Evolutionary conservation across 1,140 invertebrate genomes (phyloP).

Genomic region (Trichonephila inaurata): DNA sequence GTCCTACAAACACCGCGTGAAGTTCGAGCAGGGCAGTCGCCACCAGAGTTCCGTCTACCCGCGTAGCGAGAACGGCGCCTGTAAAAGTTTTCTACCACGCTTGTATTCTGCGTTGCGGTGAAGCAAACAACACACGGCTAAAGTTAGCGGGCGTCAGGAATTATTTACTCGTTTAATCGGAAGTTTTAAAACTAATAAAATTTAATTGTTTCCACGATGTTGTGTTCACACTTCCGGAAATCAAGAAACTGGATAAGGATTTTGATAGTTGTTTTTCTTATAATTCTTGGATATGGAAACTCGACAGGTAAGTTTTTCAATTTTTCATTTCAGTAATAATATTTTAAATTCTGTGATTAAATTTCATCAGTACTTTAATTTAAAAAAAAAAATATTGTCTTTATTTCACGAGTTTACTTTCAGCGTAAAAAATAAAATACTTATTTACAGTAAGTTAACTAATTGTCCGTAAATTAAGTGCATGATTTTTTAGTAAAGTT

Average conservation of each 20-base stretch:
- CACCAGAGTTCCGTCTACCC: background rate
- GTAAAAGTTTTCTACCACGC: conserved; percentile 53
- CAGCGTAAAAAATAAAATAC: too few relatives aligned
- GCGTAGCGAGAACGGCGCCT: conserved; percentile 14
- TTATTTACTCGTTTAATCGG: background rate
- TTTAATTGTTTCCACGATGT: background rate
- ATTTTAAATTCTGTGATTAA: too few relatives aligned
- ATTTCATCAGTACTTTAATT: too few relatives aligned
- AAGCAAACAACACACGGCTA: background rate
- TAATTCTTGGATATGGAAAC: conserved; percentile 28
- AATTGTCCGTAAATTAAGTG: too few relatives aligned
- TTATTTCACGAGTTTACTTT: too few relatives aligned
- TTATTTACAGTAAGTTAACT: too few relatives aligned
- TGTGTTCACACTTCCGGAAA: background rate
- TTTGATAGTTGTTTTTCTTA: background rate
- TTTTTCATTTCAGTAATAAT: background rate
- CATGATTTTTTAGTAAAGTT: too few relatives aligned
- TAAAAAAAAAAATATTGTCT: too few relatives aligned
- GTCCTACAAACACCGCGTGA: conserved; percentile 55
- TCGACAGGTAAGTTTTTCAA: conserved; percentile 5
- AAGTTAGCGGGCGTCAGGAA: background rate
- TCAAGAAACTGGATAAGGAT: conserved; percentile 48
- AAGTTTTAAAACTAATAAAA: background rate
- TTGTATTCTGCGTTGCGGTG: background rate
- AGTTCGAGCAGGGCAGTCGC: background rate